Percentiles rank a stretch among this genome's conserved stretches.
phyloP scores from a whole-genome alignment of 23 tunicate species.

The Botrylloides violaceus region DNA sequence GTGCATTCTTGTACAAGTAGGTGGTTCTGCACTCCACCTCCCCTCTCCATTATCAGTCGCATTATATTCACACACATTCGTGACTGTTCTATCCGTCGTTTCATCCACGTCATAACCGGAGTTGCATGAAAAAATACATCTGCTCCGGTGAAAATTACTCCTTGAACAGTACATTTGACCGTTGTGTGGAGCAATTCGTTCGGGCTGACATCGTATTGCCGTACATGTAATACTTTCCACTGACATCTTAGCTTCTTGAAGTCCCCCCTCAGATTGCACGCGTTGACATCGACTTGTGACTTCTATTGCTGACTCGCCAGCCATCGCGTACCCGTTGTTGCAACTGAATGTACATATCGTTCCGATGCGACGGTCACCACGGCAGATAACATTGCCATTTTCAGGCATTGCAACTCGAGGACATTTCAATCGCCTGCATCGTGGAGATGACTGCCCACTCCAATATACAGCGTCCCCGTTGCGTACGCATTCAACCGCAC shows the following conservation, averaged over 20 bases:
- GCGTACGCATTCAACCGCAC: conserved; percentile 1
- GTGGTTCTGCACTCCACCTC: conserved; percentile 19
- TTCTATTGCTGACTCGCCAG: neutral
- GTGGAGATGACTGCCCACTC: conserved; percentile 9
- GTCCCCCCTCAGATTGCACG: neutral
- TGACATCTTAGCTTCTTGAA: neutral
- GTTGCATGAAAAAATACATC: conserved; percentile 11
- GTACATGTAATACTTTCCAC: conserved; percentile 4
- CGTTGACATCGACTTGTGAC: neutral
- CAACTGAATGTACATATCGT: conserved; percentile 18
- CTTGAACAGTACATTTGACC: conserved; percentile 7
- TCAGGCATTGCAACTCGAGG: conserved; percentile 9
- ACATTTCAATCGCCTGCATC: conserved; percentile 2
- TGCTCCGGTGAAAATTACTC: neutral
- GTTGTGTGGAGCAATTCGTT: neutral
- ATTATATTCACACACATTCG: neutral
- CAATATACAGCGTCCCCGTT: conserved; percentile 6
- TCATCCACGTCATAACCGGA: conserved; percentile 12
- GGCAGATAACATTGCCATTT: conserved; percentile 10
- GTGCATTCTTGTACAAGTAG: conserved; percentile 2
- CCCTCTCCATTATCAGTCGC: conserved; percentile 5
- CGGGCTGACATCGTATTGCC: conserved; percentile 8
- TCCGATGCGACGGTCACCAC: conserved; percentile 7
- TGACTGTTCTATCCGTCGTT: neutral
- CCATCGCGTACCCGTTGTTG: conserved; percentile 12